Percentiles rank a stretch among this genome's conserved stretches.
These are phyloP conservation scores for Anthopleura xanthogrammica DNA, from an alignment of 92 coral and sea anemone species.

Conservation along the genomic window DNA sequence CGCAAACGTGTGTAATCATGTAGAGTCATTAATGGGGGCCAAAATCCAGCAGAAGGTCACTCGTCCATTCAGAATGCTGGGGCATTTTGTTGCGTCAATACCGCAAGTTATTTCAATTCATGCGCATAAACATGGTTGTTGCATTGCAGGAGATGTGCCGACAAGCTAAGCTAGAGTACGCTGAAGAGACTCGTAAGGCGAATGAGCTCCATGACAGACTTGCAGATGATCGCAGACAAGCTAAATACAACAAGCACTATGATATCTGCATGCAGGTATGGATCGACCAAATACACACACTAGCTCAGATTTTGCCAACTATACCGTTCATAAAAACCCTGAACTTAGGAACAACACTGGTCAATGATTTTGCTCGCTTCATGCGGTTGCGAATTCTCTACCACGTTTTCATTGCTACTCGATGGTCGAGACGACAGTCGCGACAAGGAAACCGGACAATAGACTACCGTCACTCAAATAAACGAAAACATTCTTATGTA, in stretches of 20 bases:
- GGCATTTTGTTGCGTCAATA: no score
- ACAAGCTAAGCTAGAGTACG: conserved; percentile 88
- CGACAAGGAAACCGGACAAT: no score
- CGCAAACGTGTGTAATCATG: no score
- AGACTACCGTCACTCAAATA: no score
- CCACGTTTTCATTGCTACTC: no score
- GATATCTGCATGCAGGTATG: conserved; percentile 79
- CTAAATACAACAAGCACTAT: conserved; percentile 86
- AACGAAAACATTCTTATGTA: no score
- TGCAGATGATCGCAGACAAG: conserved; percentile 70
- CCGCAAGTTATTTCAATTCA: neutral
- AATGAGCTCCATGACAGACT: conserved; percentile 74
- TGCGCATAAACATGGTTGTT: neutral
- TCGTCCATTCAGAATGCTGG: neutral
- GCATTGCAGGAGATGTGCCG: conserved; percentile 87
- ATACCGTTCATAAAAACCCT: no score
- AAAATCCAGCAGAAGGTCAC: neutral
- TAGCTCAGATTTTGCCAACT: neutral
- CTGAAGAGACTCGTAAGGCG: conserved; percentile 87
- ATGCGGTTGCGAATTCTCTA: no score
- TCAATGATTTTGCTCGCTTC: no score
- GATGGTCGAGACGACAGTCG: no score
- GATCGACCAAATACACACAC: neutral
- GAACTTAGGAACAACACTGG: no score
- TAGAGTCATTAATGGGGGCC: no score